phyloP scores from a whole-genome alignment of 2,888 invertebrate genomes.

The Stenichneumon culpator region DNA sequence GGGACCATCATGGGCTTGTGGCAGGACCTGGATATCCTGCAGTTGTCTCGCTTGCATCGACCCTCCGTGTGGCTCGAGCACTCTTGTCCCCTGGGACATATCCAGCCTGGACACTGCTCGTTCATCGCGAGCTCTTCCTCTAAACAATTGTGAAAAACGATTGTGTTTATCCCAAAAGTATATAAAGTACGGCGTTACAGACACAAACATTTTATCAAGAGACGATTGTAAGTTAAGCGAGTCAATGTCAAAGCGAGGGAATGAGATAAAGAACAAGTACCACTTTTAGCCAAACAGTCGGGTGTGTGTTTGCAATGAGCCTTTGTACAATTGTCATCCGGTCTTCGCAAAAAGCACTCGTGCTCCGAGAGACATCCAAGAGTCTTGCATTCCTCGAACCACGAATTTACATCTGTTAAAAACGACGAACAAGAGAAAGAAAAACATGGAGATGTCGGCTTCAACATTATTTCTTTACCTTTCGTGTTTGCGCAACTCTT shows the following conservation, averaged over 20 bases:
- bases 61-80: slow-evolving; percentile 70
- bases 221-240: not conserved
- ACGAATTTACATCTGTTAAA: slow-evolving; percentile 74
- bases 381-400: slow-evolving; percentile 74
- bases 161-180: slow-evolving; percentile 15
- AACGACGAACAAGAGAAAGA: not conserved
- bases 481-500: slow-evolving; percentile 75
- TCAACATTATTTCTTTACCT: slow-evolving; percentile 70
- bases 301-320: slow-evolving; percentile 75
- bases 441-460: slow-evolving; percentile 2
- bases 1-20: slow-evolving; percentile 47
- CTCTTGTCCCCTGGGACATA: slow-evolving; percentile 76
- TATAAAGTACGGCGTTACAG: not conserved
- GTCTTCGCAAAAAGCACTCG: slow-evolving; percentile 79
- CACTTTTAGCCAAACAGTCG: slow-evolving; percentile 73
- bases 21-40: slow-evolving; percentile 74
- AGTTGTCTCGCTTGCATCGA: slow-evolving; percentile 71
- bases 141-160: slow-evolving; percentile 62
- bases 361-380: slow-evolving; percentile 78
- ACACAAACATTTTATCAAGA: not conserved
- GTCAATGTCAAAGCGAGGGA: not conserved
- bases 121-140: slow-evolving; percentile 67
- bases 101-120: slow-evolving; percentile 79
- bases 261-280: slow-evolving; percentile 56
- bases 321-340: slow-evolving; percentile 70